Base-by-base conservation (phyloP, 2,888 invertebrate species). In the Xestia sexstrigata region DNA sequence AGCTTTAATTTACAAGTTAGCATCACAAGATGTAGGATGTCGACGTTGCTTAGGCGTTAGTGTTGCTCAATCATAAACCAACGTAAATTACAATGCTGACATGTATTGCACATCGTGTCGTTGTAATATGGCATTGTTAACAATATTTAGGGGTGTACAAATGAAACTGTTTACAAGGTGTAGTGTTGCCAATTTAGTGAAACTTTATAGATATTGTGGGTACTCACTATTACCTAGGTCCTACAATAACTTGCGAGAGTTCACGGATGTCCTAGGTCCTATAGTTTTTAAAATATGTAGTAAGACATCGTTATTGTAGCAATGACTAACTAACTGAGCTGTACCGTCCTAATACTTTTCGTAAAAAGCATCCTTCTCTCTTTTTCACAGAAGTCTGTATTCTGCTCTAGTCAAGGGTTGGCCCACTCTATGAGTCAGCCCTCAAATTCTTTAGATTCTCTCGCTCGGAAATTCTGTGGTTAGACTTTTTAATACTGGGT, bases 31-130 rank as follows among this genome's bases (percentile, higher is more conserved):
- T 76, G 75, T 63, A 78, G 80, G 60, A 84, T 49, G 85, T 78
- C 68, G 75, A 69, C 70, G 66, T 66, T 55, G 84, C 70, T 73
- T 68, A 80, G 71, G 77, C 67, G 78, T 75, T 62, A 71, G 47
- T 63, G 78, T 87, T 77, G 73, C 87, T 80, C 79, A 87, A 82
- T 79, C 74, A 79, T 70, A 76, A 72, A 65, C 65, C 68, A 79
- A 70, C 78, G 75, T 85, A 80, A 80, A 83, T 75, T 78, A 76
- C 73, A 58, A 63, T 80, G 88, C 74, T 79, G 83, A 87, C 86
- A 87, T 79, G 45, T 68, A 78, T 84, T 82, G 85, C 82, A 82
- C 71, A 75, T 70, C 70, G 23, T 55, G 58, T 72, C 65, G 47
- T 62, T 68, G 42, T 75, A 71, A 68, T 62, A 45, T 69, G 9